phyloP scores from a whole-genome alignment of 2,797 vertebrate genomes.

The Linurgus olivaceus region DNA sequence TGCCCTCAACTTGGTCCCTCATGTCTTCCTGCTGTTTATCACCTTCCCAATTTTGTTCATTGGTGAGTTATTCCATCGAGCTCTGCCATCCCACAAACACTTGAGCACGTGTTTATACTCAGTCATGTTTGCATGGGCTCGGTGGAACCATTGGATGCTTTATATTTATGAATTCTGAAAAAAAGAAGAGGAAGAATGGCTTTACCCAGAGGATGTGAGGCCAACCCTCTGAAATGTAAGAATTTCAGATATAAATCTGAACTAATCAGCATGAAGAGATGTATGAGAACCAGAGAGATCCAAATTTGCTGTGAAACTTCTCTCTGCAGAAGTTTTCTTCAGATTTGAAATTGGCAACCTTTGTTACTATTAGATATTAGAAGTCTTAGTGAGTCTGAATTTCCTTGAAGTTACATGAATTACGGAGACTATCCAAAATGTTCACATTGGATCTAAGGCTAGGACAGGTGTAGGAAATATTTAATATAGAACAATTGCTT shows the following conservation, averaged over 20 bases:
- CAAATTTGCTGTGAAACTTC: neutral
- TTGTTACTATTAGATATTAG: neutral
- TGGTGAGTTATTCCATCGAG: constrained; percentile 77
- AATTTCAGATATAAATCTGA: neutral
- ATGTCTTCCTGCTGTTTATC: constrained; percentile 97
- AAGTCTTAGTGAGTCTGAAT: neutral
- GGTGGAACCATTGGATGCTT: neutral
- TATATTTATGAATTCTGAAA: neutral
- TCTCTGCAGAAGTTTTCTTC: neutral
- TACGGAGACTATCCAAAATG: neutral
- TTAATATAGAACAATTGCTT: neutral
- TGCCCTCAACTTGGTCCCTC: constrained; percentile 95
- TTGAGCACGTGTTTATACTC: neutral
- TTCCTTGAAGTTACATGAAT: neutral
- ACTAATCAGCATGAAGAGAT: neutral
- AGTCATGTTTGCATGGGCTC: neutral
- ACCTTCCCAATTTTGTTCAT: constrained; percentile 99
- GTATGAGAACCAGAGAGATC: neutral
- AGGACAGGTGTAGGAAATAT: neutral
- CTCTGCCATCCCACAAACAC: neutral
- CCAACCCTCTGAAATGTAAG: neutral
- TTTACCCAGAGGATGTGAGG: neutral
- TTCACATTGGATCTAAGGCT: neutral
- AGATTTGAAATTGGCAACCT: neutral
- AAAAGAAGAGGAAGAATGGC: neutral